A percentile compares a stretch with the other conserved stretches of the same genome.
These are phyloP conservation scores for Tokudaia tokunoshimensis DNA, from an alignment of 2,797 vertebrate genomes.

Conservation along the genomic window DNA sequence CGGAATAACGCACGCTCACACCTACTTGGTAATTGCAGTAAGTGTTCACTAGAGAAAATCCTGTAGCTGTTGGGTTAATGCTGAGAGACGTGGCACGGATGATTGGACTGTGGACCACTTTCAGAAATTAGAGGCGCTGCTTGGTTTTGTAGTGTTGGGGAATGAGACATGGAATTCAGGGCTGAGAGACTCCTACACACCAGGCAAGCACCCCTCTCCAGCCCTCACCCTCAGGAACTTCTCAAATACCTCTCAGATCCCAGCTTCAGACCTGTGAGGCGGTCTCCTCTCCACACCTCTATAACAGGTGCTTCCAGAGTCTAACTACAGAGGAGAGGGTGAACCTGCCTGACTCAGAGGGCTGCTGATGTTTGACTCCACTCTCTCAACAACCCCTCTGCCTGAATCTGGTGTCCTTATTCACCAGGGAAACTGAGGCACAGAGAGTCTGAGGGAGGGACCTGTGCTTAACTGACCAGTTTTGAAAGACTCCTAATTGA, in stretches of 20 bases:
- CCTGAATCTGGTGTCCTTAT: not conserved
- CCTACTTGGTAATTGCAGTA: not conserved
- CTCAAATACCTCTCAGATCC: not conserved
- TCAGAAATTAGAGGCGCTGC: not conserved
- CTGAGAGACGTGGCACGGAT: not conserved
- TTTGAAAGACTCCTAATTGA: not conserved
- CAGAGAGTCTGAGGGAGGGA: not conserved
- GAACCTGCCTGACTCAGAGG: not conserved
- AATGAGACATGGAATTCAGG: not conserved
- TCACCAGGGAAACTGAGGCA: conserved; percentile 55
- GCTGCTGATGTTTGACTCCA: not conserved
- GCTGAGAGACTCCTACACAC: not conserved
- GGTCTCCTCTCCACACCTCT: not conserved
- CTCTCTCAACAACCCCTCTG: not conserved
- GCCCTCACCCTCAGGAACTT: not conserved
- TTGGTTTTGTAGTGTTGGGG: not conserved
- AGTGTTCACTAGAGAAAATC: not conserved
- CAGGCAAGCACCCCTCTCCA: not conserved
- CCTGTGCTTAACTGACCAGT: not conserved
- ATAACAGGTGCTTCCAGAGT: not conserved
- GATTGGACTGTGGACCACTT: fast-evolving
- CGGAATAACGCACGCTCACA: not conserved
- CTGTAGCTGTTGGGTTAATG: not conserved
- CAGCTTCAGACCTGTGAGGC: not conserved
- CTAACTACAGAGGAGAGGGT: not conserved